A percentile compares a stretch with the other conserved stretches of the same genome.
Conservation (phyloP, 1,140 invertebrate genomes). For the Platorchestia sp. region DNA sequence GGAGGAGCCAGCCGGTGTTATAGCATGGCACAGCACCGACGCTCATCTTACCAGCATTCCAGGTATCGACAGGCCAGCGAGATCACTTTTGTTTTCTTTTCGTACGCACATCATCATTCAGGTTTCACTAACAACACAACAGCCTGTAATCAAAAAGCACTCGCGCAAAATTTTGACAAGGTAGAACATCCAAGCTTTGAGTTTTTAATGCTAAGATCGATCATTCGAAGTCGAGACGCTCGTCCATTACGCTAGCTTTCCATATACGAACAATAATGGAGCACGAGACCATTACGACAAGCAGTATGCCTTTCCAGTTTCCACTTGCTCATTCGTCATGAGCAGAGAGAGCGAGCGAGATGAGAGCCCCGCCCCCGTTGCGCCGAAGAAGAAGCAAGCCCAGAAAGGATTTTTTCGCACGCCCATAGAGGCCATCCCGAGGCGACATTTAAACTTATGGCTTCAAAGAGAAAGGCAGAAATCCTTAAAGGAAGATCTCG, state of each 20-base stretch:
- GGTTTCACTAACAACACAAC: not conserved
- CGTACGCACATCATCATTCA: not conserved
- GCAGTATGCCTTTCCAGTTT: not conserved
- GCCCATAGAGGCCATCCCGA: constrained; percentile 19
- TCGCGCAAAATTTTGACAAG: not conserved
- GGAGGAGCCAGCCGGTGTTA: not conserved
- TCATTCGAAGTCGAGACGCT: not conserved
- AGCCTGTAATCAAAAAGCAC: not conserved
- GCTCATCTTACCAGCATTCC: not conserved
- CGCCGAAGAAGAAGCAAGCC: not conserved
- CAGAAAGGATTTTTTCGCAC: constrained; percentile 47
- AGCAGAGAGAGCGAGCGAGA: not conserved
- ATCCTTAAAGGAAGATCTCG: constrained; percentile 15
- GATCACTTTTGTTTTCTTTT: not conserved
- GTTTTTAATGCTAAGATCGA: not conserved
- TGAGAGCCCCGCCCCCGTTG: not conserved
- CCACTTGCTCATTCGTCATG: constrained; percentile 44
- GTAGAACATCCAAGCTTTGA: not conserved
- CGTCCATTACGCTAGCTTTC: not conserved
- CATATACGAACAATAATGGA: constrained; percentile 19
- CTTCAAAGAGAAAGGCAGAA: constrained; percentile 29
- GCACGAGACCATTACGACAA: constrained; percentile 2
- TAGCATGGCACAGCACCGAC: not conserved
- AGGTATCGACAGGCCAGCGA: not conserved
- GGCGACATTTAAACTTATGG: constrained; percentile 44